These are phyloP conservation scores for Rhizoglyphus robini DNA, from an alignment of 1,140 invertebrate species.

Conservation along the genomic window DNA sequence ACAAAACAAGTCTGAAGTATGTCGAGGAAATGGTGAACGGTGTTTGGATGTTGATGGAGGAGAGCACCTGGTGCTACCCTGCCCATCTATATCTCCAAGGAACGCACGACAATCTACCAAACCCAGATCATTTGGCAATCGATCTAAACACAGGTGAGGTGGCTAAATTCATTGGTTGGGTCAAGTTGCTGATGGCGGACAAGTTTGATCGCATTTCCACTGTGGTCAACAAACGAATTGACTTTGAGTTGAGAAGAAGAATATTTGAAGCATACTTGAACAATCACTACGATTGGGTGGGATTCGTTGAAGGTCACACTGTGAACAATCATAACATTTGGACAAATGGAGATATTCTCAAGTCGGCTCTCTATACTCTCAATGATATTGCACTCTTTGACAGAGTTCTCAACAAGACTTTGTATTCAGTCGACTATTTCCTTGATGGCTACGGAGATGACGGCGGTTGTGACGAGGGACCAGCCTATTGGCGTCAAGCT, in stretches of 20 bases:
- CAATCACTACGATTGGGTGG: slow-evolving; percentile 4
- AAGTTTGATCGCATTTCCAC: neutral
- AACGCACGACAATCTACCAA: neutral
- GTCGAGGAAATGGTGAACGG: slow-evolving; percentile 18
- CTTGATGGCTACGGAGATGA: slow-evolving; percentile 10
- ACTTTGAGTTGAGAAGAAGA: slow-evolving; percentile 7
- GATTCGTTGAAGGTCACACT: neutral
- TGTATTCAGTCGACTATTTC: neutral
- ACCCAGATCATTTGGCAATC: neutral
- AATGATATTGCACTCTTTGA: neutral
- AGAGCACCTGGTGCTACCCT: neutral
- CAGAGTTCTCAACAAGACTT: slow-evolving; percentile 12
- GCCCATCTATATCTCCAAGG: neutral
- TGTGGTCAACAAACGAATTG: neutral
- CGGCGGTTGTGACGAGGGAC: slow-evolving; percentile 20
- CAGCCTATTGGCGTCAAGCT: slow-evolving; percentile 15
- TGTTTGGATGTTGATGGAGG: slow-evolving; percentile 14
- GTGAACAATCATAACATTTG: slow-evolving; percentile 6
- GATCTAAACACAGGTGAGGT: neutral
- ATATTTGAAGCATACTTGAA: slow-evolving; percentile 17
- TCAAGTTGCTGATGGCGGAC: neutral
- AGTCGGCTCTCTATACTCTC: neutral
- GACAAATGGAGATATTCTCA: slow-evolving; percentile 8
- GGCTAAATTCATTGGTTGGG: neutral
- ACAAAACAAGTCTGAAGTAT: neutral